Evolutionary conservation across 1,140 invertebrate genomes (phyloP).

Genomic region (Frieseomelitta varia): DNA sequence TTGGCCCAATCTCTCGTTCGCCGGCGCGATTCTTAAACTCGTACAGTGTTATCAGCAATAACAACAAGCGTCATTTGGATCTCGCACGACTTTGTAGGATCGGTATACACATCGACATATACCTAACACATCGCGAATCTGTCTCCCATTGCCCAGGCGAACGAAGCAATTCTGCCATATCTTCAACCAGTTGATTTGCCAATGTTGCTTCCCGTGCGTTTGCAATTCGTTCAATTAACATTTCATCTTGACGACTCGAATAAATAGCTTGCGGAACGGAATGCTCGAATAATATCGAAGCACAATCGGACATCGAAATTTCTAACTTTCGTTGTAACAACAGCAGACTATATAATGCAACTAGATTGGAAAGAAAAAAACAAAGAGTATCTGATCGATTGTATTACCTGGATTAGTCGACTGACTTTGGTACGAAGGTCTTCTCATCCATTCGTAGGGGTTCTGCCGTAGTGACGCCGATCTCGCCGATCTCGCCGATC

Average conservation of each 20-base stretch:
- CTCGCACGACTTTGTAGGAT: neutral
- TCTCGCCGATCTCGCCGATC: conserved; percentile 69
- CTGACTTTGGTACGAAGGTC: conserved; percentile 90
- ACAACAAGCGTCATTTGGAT: neutral
- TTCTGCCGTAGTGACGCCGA: conserved; percentile 87
- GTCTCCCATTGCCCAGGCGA: too few relatives aligned
- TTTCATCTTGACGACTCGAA: too few relatives aligned
- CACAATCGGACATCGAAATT: too few relatives aligned
- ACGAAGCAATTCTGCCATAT: too few relatives aligned
- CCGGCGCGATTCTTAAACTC: neutral
- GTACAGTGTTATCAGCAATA: neutral
- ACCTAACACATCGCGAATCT: neutral
- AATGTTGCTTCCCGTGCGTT: too few relatives aligned
- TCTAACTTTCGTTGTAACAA: neutral
- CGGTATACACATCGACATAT: neutral
- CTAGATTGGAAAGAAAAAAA: neutral
- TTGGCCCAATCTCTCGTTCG: too few relatives aligned
- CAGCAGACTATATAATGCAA: conserved; percentile 61
- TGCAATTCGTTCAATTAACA: too few relatives aligned
- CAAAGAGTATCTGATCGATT: neutral
- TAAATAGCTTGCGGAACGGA: too few relatives aligned
- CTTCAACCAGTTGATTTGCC: too few relatives aligned
- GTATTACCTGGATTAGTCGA: conserved; percentile 87
- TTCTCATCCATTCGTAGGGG: conserved; percentile 95
- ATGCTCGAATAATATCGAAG: too few relatives aligned